Evolutionary conservation across 2,113 vertebrate species (phyloP).

Genomic region (Murina feae): DNA sequence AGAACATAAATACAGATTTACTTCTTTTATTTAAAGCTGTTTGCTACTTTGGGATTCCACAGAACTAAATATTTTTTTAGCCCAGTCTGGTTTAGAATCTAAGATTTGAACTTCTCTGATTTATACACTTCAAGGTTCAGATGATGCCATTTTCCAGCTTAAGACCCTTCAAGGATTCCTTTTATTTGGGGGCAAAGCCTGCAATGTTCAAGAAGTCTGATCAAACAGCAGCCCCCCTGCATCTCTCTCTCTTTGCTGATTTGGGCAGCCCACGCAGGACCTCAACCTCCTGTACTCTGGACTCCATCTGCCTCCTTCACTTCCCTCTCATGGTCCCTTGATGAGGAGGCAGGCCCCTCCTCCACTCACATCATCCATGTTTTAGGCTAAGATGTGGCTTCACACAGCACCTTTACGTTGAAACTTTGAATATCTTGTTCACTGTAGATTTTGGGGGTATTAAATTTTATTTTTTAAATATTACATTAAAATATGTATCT

Average conservation of each 20-base stretch:
- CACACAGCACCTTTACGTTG: background rate
- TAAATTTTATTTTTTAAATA: background rate
- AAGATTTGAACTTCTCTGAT: background rate
- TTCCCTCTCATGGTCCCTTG: fast-evolving
- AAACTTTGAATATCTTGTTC: background rate
- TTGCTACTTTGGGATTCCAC: background rate
- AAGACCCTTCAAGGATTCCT: background rate
- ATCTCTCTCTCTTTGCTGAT: fast-evolving
- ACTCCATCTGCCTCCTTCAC: background rate
- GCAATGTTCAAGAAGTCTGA: background rate
- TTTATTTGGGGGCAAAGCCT: background rate
- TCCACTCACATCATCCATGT: background rate
- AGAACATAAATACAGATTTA: background rate
- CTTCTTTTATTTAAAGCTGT: background rate
- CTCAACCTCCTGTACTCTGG: fast-evolving
- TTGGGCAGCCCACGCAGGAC: background rate
- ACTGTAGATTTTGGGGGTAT: background rate
- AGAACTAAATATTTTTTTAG: background rate
- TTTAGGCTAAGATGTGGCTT: background rate
- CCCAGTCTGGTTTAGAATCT: background rate
- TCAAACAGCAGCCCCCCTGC: background rate
- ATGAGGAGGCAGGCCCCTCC: fast-evolving
- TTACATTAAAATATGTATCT: background rate
- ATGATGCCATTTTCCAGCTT: background rate
- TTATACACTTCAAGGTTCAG: background rate